Base-by-base conservation (phyloP, 2,113 vertebrate species). In the Nasalis larvatus region DNA sequence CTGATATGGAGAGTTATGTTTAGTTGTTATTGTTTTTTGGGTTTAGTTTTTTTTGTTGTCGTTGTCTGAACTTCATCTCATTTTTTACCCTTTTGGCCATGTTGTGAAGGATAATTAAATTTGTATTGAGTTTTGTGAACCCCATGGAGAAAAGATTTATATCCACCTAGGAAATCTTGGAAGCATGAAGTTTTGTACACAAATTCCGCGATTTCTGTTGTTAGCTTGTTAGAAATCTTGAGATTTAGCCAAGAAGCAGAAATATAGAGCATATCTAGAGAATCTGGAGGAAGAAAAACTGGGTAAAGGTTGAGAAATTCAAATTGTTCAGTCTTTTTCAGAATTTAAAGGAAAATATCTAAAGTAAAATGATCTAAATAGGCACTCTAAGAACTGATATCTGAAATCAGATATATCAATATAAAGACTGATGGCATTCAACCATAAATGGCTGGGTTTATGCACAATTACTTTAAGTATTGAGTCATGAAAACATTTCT, bases 111-210 rank as follows among this genome's bases (percentile, higher is more conserved):
- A 96, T 98, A 97, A 97, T 98, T 98, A 98, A 96, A 98, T 98
- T 96, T 91, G 71, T 97, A 97, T 94, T 97, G 90, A 97, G 77
- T 95, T 95, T 97, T 97, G 37, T 96, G 91, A 97, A 91, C 74
- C 95, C 96, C 93, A 94, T 95, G 91, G 97, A 98, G 95, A 96
- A 97, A 96, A 97, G 86, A 97, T 97, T 98, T 98, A 96, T 97
- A 97, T 91, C 94, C 20, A 96, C 96, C 73, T 97, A 97, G 94
- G 97, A 98, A 98, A 98, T 91, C 93, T 97, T 94, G 69, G 77
- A 91, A 97, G 77, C 84, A 94, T 91, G 60, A 96, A 91, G 69
- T 92, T 97, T 97, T 71, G 20, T 94, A 85, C 86, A 93, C 77
- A 96, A 95, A 96, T 96, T 97, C 81, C 92, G 58, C 54, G 87